Base-by-base conservation (phyloP, 2,797 vertebrate genomes). In the Manis crassicaudata region DNA sequence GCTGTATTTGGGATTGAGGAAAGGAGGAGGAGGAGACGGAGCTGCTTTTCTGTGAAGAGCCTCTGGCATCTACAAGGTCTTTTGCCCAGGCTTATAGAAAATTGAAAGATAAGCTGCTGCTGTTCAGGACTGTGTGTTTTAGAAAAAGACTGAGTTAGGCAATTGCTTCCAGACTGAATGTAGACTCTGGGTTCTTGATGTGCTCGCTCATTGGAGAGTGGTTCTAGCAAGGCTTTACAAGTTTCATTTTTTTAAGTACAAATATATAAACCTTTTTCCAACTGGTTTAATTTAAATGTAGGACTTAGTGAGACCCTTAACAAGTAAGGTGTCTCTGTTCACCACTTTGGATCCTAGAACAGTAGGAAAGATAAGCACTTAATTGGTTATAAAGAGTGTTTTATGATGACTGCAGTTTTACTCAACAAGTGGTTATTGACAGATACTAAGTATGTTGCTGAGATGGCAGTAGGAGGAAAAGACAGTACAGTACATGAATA, bases 241-340 rank as follows among this genome's bases (percentile, higher is more conserved):
- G 21, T 4, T 80, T 92, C 6, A 13, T 90, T 75, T 87, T 85
- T 84, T 1, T 72, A 94, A 85, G 73, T 63, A 60, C 27, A 84
- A 40, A 40, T 52, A 54, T 4, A n/a, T 32, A 40, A 87, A 76
- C 50, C 5, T 91, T 79, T 82, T 84, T 77, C 76, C 21, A 84
- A 35, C 63, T 85, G 40, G 14, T 73, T 90, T 95, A 58, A 54
- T 65, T 92, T 77, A 87, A 93, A 54, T 80, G 32, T 68, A 80
- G 67, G 32, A 35, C 67, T 83, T 70, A 50, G 29, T 77, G 50
- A 85, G 14, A 84, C 32, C 5, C 35, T 77, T 80, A 87, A 54
- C 52, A 92, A 56, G 54, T 85, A 52, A 86, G 43, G 37, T 58
- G 6, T 80, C 35, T 90, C 23, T 90, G 29, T 92, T 94, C 16